Evolutionary conservation across 2,888 invertebrate genomes (phyloP).

Genomic region (Scaptomyza parva): DNA sequence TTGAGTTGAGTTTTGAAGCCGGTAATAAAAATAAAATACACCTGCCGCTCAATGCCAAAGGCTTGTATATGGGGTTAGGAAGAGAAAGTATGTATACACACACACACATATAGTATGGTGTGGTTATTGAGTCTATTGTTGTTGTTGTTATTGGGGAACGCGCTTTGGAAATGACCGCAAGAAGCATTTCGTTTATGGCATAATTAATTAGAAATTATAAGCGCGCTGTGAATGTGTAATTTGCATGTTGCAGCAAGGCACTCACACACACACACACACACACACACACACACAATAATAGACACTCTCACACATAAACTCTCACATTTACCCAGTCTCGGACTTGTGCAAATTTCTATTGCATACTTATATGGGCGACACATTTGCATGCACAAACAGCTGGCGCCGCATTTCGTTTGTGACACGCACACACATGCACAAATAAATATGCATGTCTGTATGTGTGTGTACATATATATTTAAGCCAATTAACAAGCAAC

Average conservation of each 20-base stretch:
- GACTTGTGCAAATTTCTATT: constrained; percentile 15
- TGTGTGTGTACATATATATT: background rate
- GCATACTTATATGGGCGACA: constrained; percentile 33
- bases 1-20: constrained; percentile 41
- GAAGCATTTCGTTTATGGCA: constrained; percentile 70
- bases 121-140: constrained; percentile 25
- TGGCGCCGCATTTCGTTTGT: constrained; percentile 40
- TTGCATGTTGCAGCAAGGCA: constrained; percentile 69
- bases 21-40: constrained; percentile 72
- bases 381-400: constrained; percentile 53
- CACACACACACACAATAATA: background rate
- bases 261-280: constrained; percentile 3
- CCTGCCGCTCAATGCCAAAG: constrained; percentile 54
- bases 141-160: constrained; percentile 3
- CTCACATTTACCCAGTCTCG: background rate
- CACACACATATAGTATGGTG: background rate
- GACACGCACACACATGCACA: constrained; percentile 15
- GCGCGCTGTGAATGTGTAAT: constrained; percentile 69
- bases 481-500: constrained; percentile 42
- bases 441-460: background rate
- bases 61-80: constrained; percentile 16
- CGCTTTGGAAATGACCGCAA: constrained; percentile 53
- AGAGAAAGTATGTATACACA: background rate
- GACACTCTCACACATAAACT: too few species aligned
- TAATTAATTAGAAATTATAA: constrained; percentile 83